Conservation (phyloP, 2,888 invertebrate species). For the Brachypalpus laphriformis region DNA sequence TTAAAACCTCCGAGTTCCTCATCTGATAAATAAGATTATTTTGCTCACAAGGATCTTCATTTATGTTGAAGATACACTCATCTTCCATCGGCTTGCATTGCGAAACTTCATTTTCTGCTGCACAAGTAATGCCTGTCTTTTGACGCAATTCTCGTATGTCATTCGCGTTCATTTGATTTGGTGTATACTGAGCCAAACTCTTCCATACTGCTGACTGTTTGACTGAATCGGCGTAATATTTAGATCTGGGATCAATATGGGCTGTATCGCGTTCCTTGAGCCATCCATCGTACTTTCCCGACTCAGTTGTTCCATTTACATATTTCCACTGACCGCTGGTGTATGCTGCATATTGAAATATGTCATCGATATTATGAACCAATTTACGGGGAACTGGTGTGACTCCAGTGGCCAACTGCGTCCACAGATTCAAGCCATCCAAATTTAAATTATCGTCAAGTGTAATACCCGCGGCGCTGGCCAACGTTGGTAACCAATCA, state of each 20-base stretch:
- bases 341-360: constrained; percentile 78
- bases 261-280: constrained; percentile 53
- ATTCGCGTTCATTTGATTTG: constrained; percentile 79
- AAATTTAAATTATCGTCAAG: constrained; percentile 80
- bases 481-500: constrained; percentile 92
- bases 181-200: constrained; percentile 37
- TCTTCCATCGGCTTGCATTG: constrained; percentile 77
- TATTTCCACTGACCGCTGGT: constrained; percentile 74
- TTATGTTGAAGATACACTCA: constrained; percentile 84
- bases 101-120: constrained; percentile 75
- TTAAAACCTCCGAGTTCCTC: constrained; percentile 75
- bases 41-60: constrained; percentile 84
- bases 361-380: constrained; percentile 88
- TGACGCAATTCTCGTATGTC: constrained; percentile 80
- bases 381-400: constrained; percentile 83
- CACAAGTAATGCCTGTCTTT: constrained; percentile 76
- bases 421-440: constrained; percentile 89
- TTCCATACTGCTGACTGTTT: constrained; percentile 57
- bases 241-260: constrained; percentile 66
- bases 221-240: constrained; percentile 62
- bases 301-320: constrained; percentile 74
- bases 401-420: constrained; percentile 84
- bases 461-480: constrained; percentile 78
- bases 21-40: constrained; percentile 78
- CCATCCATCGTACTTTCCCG: constrained; percentile 75